Percentiles rank a stretch among this genome's conserved stretches.
phyloP scores from a whole-genome alignment of 2,797 vertebrate genomes.

The Megaceryle alcyon region DNA sequence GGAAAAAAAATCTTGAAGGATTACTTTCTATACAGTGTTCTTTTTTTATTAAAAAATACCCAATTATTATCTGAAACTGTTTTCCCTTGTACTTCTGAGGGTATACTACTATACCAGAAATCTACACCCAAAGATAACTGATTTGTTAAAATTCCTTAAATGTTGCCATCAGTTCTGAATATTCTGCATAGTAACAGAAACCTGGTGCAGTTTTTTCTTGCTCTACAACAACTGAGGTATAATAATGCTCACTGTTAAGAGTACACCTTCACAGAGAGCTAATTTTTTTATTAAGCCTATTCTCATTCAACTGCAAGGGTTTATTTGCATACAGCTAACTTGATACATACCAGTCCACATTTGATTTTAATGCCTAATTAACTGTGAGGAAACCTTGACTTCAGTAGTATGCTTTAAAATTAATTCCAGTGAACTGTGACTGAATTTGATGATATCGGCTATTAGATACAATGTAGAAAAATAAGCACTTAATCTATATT shows the following conservation, averaged over 20 bases:
- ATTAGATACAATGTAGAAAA: slow-evolving; percentile 71
- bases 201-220: slow-evolving; percentile 28
- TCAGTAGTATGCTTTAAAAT: slow-evolving; percentile 72
- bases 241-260: neutral
- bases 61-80: slow-evolving; percentile 15
- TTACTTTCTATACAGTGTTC: neutral
- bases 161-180: slow-evolving; percentile 49
- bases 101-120: slow-evolving; percentile 58
- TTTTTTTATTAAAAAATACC: neutral
- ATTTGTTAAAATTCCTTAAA: slow-evolving; percentile 59
- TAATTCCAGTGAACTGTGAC: slow-evolving; percentile 60
- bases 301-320: neutral
- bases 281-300: slow-evolving; percentile 22
- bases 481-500: slow-evolving; percentile 62
- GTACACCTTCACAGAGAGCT: slow-evolving; percentile 5
- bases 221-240: slow-evolving; percentile 27
- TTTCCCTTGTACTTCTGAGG: neutral
- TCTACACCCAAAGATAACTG: slow-evolving; percentile 23
- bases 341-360: slow-evolving; percentile 29
- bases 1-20: neutral
- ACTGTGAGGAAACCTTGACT: slow-evolving; percentile 68
- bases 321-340: slow-evolving; percentile 66
- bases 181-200: slow-evolving; percentile 18
- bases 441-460: slow-evolving; percentile 63
- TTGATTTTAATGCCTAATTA: slow-evolving; percentile 71